phyloP scores from a whole-genome alignment of 2,113 vertebrate species.

The Prunella himalayana region DNA sequence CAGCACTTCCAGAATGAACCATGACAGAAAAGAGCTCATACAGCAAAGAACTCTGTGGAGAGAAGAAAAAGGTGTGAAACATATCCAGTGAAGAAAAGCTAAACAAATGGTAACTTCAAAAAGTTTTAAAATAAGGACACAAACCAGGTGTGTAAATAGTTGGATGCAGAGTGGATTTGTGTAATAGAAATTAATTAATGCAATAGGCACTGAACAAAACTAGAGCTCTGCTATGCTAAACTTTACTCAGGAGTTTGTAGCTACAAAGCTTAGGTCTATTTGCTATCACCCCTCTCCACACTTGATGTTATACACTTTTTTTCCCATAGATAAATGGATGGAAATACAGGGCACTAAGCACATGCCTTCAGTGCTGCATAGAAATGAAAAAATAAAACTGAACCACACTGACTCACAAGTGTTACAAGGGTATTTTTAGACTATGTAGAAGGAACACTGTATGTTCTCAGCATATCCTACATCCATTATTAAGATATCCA shows the following conservation, averaged over 20 bases:
- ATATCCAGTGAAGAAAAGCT: background rate
- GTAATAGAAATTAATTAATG: background rate
- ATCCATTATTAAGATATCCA: background rate
- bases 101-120: accelerated
- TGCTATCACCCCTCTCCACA: background rate
- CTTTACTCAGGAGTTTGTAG: background rate
- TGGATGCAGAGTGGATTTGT: background rate
- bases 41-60: conserved; percentile 82
- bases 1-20: conserved; percentile 98
- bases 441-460: background rate
- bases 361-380: too few species aligned
- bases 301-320: background rate
- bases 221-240: background rate
- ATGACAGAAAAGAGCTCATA: conserved; percentile 99
- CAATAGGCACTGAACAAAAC: background rate
- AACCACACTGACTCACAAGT: background rate
- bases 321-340: background rate
- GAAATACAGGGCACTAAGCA: background rate
- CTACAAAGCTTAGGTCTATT: background rate
- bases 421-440: background rate
- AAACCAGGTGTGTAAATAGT: background rate
- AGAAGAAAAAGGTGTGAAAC: background rate
- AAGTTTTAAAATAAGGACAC: background rate
- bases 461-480: background rate
- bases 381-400: background rate